These are phyloP conservation scores for Vannuccia rotundouncinata DNA, from an alignment of 2,888 invertebrate species.

Conservation along the genomic window DNA sequence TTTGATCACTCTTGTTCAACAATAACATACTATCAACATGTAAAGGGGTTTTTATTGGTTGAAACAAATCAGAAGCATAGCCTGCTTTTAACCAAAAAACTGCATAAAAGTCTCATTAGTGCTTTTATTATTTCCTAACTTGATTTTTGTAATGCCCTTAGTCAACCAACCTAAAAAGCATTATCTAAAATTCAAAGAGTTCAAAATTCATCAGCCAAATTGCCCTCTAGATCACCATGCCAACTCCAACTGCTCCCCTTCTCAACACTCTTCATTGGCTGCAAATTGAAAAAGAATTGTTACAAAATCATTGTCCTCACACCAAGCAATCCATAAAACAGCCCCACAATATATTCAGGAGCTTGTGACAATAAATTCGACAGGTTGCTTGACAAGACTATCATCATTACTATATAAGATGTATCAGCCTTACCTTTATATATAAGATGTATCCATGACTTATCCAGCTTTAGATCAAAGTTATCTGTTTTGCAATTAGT, in stretches of 20 bases:
- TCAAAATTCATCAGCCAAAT: neutral
- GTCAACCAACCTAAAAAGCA: neutral
- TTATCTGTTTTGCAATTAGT: too few relatives aligned
- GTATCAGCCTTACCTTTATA: too few relatives aligned
- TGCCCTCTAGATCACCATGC: neutral
- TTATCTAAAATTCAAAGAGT: neutral
- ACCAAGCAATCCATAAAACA: too few relatives aligned
- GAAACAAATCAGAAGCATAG: neutral
- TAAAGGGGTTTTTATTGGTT: neutral
- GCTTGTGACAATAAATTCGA: too few relatives aligned
- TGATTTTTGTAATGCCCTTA: neutral
- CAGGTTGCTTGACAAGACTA: too few relatives aligned
- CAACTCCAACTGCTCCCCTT: neutral
- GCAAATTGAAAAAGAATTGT: neutral
- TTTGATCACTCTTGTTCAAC: neutral
- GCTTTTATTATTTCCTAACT: neutral
- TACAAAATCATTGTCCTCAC: too few relatives aligned
- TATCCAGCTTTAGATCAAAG: too few relatives aligned
- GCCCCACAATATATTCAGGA: too few relatives aligned
- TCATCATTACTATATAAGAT: too few relatives aligned
- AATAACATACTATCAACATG: neutral
- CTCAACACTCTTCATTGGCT: neutral
- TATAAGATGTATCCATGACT: too few relatives aligned
- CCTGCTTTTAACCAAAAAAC: neutral
- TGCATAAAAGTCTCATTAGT: neutral